These are phyloP conservation scores for Conus ventricosus DNA, from an alignment of 1,140 invertebrate species.

Conservation along the genomic window DNA sequence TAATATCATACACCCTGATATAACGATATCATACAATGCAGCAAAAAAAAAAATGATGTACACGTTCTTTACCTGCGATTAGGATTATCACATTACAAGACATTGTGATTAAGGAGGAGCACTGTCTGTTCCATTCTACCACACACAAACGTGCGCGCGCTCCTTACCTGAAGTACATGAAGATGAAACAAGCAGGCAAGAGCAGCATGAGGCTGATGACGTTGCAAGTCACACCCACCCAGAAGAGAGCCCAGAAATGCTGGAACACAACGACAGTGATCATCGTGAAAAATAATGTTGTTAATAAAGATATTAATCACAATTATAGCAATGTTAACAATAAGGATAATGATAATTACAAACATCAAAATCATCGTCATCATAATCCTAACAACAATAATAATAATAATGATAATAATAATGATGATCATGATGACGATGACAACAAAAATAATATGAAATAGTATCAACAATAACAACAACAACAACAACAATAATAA, in stretches of 20 bases:
- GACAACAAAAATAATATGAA: no score
- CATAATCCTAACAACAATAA: neutral
- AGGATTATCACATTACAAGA: no score
- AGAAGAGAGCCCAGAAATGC: conserved; percentile 44
- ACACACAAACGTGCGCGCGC: neutral
- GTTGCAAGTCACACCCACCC: conserved; percentile 53
- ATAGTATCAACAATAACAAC: no score
- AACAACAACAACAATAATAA: no score
- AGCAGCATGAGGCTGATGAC: conserved; percentile 54
- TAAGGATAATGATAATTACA: neutral
- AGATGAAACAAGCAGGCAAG: conserved; percentile 59
- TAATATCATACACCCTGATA: no score
- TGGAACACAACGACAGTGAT: conserved; percentile 27
- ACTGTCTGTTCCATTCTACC: neutral
- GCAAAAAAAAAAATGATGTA: no score
- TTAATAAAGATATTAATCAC: neutral
- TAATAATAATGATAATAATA: neutral
- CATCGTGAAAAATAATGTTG: neutral
- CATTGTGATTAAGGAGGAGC: neutral
- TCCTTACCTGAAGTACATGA: conserved; percentile 56
- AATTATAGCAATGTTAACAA: neutral
- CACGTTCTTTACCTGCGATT: no score
- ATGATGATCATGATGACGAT: neutral
- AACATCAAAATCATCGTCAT: neutral
- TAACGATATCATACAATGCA: no score